These are phyloP conservation scores for Romanogobio albipinnatus DNA, from an alignment of 2,113 vertebrate genomes.

Conservation along the genomic window DNA sequence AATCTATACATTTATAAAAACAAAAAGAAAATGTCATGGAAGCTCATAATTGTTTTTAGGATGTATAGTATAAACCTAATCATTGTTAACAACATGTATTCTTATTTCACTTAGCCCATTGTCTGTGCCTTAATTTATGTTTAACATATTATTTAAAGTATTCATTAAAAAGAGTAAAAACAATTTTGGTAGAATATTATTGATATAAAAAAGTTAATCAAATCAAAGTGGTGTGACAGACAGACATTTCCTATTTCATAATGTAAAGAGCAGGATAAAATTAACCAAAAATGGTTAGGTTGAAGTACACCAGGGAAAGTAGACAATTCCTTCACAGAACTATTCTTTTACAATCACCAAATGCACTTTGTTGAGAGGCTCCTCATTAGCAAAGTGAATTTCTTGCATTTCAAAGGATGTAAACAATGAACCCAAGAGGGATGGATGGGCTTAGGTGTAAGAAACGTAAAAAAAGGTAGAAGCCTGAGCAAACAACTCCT, in stretches of 20 bases:
- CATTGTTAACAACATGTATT: no score
- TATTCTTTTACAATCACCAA: neutral
- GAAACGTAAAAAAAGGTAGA: neutral
- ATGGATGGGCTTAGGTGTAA: slow-evolving; percentile 9
- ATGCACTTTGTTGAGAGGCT: neutral
- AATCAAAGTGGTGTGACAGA: no score
- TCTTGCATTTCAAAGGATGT: neutral
- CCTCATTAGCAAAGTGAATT: neutral
- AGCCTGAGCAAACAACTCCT: slow-evolving; percentile 74
- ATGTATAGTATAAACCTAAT: neutral
- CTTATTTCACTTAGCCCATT: no score
- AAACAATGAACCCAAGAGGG: neutral
- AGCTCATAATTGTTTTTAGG: neutral
- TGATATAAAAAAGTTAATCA: no score
- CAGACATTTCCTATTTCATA: neutral
- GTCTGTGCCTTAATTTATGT: no score
- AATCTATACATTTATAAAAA: neutral
- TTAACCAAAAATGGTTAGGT: neutral
- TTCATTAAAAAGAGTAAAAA: no score
- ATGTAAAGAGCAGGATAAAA: neutral
- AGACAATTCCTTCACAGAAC: neutral
- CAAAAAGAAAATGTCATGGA: neutral
- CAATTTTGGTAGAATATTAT: no score
- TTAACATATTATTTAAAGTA: no score
- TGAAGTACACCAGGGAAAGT: neutral